These are phyloP conservation scores for Pleuronectes platessa DNA, from an alignment of 2,113 vertebrate species.

Conservation along the genomic window DNA sequence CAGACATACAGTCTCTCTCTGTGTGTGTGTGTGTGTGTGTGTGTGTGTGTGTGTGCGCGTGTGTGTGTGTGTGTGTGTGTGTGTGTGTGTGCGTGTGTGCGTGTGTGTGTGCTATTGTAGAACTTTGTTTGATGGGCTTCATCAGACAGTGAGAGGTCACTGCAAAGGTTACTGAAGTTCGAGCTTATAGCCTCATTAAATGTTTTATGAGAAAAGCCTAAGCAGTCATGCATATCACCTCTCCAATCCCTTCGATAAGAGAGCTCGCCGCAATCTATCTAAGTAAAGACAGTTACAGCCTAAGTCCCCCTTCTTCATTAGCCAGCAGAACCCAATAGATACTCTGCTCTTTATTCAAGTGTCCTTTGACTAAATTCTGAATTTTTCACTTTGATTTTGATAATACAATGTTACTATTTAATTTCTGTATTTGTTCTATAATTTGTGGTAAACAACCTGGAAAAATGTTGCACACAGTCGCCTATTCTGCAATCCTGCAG, in stretches of 20 bases:
- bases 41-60: not conserved
- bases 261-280: conserved; percentile 30
- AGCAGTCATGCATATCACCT: conserved; percentile 54
- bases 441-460: too few relatives aligned
- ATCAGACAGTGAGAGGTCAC: conserved; percentile 61
- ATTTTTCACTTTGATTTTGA: conserved; percentile 1
- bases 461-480: not conserved
- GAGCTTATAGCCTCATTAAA: conserved; percentile 65
- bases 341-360: not conserved
- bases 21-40: not conserved
- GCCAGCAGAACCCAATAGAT: conserved; percentile 5
- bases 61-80: not conserved
- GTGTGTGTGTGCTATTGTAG: not conserved
- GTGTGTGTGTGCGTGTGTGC: not conserved
- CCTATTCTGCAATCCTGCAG: not conserved
- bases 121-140: conserved; percentile 62
- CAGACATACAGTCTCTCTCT: not conserved
- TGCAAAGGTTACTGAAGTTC: conserved; percentile 55
- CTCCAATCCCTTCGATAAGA: conserved; percentile 42
- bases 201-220: conserved; percentile 63
- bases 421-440: not conserved
- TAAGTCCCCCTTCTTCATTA: conserved; percentile 35
- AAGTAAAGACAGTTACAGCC: conserved; percentile 30
- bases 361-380: not conserved
- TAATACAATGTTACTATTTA: not conserved